Evolutionary conservation across 2,888 invertebrate genomes (phyloP).

Genomic region (Tanaodytes sp.): DNA sequence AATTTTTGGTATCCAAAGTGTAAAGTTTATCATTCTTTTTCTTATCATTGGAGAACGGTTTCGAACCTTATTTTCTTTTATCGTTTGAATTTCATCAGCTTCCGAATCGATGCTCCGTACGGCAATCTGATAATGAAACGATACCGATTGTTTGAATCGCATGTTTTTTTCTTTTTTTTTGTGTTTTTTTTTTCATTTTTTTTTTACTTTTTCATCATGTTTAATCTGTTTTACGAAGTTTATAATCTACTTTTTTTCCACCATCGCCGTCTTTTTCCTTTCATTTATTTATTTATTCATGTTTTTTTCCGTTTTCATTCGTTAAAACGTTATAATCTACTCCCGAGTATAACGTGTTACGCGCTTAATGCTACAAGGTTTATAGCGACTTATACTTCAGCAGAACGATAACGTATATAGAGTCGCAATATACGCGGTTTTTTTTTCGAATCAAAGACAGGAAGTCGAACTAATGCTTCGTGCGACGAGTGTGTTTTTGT

Average conservation of each 20-base stretch:
- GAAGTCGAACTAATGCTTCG: conserved; percentile 58
- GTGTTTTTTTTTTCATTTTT: conserved; percentile 42
- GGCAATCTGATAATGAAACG: conserved; percentile 59
- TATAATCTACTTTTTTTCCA: conserved; percentile 51
- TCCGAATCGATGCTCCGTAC: conserved; percentile 7
- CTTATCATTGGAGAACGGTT: too few species aligned
- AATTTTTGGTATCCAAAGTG: conserved; percentile 35
- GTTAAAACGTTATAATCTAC: conserved; percentile 61
- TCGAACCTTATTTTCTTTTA: too few species aligned
- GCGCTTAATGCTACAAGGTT: conserved; percentile 63
- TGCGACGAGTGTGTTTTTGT: conserved; percentile 47
- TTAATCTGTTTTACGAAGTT: conserved; percentile 55
- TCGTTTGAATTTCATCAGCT: background rate
- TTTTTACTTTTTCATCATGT: conserved; percentile 51
- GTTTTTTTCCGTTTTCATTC: conserved; percentile 55
- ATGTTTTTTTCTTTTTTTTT: conserved; percentile 58
- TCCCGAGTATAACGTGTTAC: conserved; percentile 61
- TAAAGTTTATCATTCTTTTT: background rate
- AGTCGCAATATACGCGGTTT: conserved; percentile 48
- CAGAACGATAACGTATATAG: conserved; percentile 56
- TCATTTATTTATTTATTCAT: conserved; percentile 47
- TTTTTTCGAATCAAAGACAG: conserved; percentile 58
- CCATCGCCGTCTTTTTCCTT: conserved; percentile 29
- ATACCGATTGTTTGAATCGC: conserved; percentile 69
- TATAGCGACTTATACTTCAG: conserved; percentile 62